A percentile compares a stretch with the other conserved stretches of the same genome.
Evolutionary conservation across 2,888 invertebrate genomes (phyloP).

Genomic region (Mylabris sibirica): DNA sequence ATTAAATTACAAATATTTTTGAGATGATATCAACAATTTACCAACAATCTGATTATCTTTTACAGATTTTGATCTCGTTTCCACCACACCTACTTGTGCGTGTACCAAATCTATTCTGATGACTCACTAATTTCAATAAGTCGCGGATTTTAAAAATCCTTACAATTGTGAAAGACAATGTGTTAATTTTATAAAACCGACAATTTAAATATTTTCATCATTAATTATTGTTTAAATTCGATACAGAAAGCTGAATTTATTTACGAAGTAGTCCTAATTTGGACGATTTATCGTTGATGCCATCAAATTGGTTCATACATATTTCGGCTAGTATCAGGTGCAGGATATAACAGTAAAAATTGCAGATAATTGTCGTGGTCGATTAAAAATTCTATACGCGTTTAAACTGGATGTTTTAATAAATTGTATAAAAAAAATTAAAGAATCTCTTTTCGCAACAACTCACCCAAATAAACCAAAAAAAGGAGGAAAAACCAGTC

Average conservation of each 20-base stretch:
- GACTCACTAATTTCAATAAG: background rate
- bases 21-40: background rate
- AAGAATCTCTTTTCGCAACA: background rate
- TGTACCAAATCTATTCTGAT: background rate
- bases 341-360: background rate
- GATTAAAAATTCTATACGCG: background rate
- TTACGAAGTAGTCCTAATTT: no score
- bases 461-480: background rate
- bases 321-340: background rate
- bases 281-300: background rate
- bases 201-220: no score
- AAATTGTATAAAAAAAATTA: background rate
- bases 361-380: background rate
- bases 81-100: background rate
- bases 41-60: background rate
- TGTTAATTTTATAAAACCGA: no score
- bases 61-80: background rate
- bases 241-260: no score
- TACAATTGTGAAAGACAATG: no score
- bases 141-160: no score
- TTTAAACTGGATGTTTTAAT: conserved; percentile 9
- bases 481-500: background rate
- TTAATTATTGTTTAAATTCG: no score
- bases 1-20: background rate
- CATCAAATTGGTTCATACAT: background rate